Evolutionary conservation across 2,113 vertebrate genomes (phyloP), one percentile per base, ranked within the genome.

Genomic region (Vulpes vulpes): DNA sequence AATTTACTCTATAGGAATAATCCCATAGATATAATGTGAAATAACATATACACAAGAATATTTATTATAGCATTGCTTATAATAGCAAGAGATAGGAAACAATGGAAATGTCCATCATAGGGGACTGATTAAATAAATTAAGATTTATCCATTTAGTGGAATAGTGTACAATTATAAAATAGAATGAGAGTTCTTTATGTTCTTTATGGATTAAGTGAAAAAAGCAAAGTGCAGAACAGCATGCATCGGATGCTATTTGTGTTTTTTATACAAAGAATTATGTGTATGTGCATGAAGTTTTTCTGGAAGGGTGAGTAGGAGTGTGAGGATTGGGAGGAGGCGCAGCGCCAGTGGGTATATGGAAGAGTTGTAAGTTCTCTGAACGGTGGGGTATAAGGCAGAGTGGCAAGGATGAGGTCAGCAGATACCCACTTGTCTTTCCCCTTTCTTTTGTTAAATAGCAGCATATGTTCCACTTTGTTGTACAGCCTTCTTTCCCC

Each of bases 121-220:
- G 51, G 35, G 27, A 59, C 49, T 87, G 83, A 73, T 83, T 94
- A 91, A 94, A 89, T 85, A 93, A 95, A 91, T 96, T 95, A 83
- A 59, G 60, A 43, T 57, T 81, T 93, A 59, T 80, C 55, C 67
- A 69, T 89, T 79, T 57, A 73, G 5, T 51, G 59, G 43, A 55
- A 35, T 71, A 59, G 49, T 64, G 60, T 32, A 49, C 43, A 59
- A 59, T 76, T 82, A 30, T 62, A 43, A 93, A 82, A 67, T 35
- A 87, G 89, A 93, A 65, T 10, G 62, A 94, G 73, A 57, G 23
- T 60, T 60, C 43, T 35, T 35, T 35, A 35, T 35, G 35, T 35
- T 35, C 35, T 35, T 35, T 90, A 80, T 15, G 22, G 82, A 84
- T 76, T 89, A 82, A 32, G 69, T 80, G 27, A 55, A 88, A 73